Base-by-base conservation (phyloP, 2,888 invertebrate genomes). In the Tetheella fluctuosa region DNA sequence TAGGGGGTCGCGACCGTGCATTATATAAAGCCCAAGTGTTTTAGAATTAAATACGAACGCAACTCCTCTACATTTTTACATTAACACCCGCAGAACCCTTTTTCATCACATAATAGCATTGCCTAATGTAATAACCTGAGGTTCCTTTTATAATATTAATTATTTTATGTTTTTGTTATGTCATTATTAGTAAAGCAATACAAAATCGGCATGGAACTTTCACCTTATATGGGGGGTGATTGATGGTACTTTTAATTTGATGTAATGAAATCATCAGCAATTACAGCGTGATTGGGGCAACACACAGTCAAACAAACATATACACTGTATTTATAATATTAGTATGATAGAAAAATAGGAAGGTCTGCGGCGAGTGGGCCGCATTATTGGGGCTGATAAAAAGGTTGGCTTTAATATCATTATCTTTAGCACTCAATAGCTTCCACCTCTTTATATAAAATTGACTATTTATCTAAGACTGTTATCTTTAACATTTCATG, bases 401-500 rank as follows among this genome's bases (percentile, higher is more conserved):
- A 34, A 8, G 12, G 2, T 28, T 28, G 3, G 28, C 6, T 28
- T 34, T 23, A 55, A 55, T 55, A 37, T 23, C 59, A 62, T 65
- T 56, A 48, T 20, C n/a, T 12, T 7, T 42, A 58, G 39, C 56
- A 60, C 52, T 15, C 61, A 63, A 60, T 23, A 23, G 60, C 48
- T 59, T 58, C 57, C 13, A 34, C 55, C 62, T 62, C 61, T 68
- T 57, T 52, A 65, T 67, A 57, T 56, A 55, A 64, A 61, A 70
- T 67, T 67, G 52, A 67, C 52, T 72, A 66, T 76, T 77, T 78
- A 73, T 79, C 70, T 71, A 69, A 71, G 67, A 68, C 64, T 72
- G 74, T 82, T 78, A 83, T 81, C 79, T 84, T 81, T 74, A 73
- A 71, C 69, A 77, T 80, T 84, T 78, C 81, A 79, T 78, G 76